Evolutionary conservation across 1,140 invertebrate genomes (phyloP).

Genomic region (Copidosoma floridanum): DNA sequence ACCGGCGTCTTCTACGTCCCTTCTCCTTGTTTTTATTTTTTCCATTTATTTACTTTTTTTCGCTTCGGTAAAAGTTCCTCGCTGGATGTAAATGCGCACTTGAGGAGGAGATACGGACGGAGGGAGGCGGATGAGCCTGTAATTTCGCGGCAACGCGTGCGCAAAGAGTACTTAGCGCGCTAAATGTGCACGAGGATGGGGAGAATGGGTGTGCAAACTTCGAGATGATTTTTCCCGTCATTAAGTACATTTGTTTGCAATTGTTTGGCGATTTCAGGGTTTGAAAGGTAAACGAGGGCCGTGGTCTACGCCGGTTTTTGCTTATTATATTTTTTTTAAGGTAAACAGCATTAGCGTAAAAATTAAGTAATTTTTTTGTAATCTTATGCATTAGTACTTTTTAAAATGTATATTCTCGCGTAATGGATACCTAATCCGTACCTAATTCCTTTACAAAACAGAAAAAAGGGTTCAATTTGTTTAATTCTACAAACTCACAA

Average conservation of each 20-base stretch:
- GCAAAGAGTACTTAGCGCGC: background rate
- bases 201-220: background rate
- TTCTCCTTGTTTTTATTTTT: background rate
- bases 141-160: constrained; percentile 2
- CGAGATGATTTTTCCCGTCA: background rate
- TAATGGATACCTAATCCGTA: too few species aligned
- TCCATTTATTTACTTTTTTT: background rate
- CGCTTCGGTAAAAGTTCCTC: background rate
- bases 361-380: too few species aligned
- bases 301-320: too few species aligned
- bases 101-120: background rate
- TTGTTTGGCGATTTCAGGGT: constrained; percentile 11
- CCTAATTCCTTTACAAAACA: too few species aligned
- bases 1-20: too few species aligned
- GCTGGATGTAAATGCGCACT: background rate
- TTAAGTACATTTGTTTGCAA: background rate
- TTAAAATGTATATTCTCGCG: too few species aligned
- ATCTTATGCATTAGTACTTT: too few species aligned
- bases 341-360: too few species aligned
- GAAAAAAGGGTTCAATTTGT: too few species aligned
- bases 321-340: too few species aligned
- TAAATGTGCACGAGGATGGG: background rate
- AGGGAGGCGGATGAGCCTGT: background rate
- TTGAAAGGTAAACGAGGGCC: background rate
- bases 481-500: too few species aligned